Evolutionary conservation across 2,797 vertebrate genomes (phyloP).

Genomic region (Oryzias dopingdopingensis): DNA sequence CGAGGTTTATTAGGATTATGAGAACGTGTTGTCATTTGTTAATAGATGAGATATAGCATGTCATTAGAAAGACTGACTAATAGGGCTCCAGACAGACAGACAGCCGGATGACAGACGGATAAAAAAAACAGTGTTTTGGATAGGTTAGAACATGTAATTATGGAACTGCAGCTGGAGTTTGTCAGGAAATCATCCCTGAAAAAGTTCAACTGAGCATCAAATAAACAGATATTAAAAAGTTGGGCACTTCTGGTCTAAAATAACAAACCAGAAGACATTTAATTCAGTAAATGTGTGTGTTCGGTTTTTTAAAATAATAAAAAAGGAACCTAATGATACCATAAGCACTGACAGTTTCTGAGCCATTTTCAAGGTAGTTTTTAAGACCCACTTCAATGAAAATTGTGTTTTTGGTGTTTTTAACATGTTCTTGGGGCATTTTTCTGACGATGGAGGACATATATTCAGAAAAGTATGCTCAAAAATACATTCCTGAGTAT

Average conservation of each 20-base stretch:
- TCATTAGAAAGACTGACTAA: constrained; percentile 38
- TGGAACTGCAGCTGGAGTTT: constrained; percentile 12
- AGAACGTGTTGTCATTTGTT: constrained; percentile 53
- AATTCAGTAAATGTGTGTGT: not conserved
- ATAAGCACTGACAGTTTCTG: too few species aligned
- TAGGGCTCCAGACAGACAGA: constrained; percentile 37
- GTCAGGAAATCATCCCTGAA: constrained; percentile 1
- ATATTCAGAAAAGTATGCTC: too few species aligned
- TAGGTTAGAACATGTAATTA: constrained; percentile 3
- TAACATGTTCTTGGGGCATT: too few species aligned
- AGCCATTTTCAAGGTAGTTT: too few species aligned
- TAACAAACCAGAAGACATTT: not conserved
- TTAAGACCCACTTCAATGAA: too few species aligned
- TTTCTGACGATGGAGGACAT: too few species aligned
- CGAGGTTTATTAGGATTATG: constrained; percentile 40
- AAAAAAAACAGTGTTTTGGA: constrained; percentile 3
- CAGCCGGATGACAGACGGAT: constrained; percentile 46
- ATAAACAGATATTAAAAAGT: not conserved
- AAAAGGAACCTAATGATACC: too few species aligned
- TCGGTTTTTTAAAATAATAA: too few species aligned
- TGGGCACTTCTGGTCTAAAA: not conserved
- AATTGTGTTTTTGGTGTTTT: too few species aligned
- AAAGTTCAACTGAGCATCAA: constrained; percentile 9
- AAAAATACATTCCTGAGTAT: too few species aligned
- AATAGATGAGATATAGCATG: constrained; percentile 34